Conservation (phyloP, 2,113 vertebrate species). For the Coryphaenoides rupestris region DNA sequence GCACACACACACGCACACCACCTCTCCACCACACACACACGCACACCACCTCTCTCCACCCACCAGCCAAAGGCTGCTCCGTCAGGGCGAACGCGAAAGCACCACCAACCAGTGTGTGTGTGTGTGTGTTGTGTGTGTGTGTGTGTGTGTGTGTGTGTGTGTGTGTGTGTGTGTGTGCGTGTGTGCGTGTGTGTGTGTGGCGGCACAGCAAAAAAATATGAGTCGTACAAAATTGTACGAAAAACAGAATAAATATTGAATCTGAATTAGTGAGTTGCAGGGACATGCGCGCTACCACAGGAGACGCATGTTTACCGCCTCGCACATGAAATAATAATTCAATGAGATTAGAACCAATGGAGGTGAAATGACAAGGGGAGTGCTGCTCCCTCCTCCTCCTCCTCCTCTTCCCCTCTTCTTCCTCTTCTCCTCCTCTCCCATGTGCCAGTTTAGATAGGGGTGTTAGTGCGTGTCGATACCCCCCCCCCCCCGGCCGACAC, state of each 20-base stretch:
- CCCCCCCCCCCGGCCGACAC: background rate
- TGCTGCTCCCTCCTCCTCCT: slow-evolving; percentile 9
- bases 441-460: slow-evolving; percentile 43
- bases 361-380: slow-evolving; percentile 61
- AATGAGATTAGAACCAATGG: slow-evolving; percentile 65
- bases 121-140: too few relatives aligned
- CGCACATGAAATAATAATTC: slow-evolving; percentile 64
- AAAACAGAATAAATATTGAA: too few relatives aligned
- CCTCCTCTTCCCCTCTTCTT: background rate
- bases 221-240: too few relatives aligned
- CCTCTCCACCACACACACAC: slow-evolving; percentile 38
- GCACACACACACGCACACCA: slow-evolving; percentile 33
- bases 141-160: too few relatives aligned
- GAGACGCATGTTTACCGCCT: slow-evolving; percentile 33
- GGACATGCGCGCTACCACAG: background rate
- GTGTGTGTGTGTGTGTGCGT: too few relatives aligned
- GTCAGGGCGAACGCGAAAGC: slow-evolving; percentile 3
- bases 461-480: slow-evolving; percentile 51
- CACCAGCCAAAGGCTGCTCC: slow-evolving; percentile 5
- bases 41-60: too few relatives aligned
- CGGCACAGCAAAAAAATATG: too few relatives aligned
- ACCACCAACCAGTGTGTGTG: too few relatives aligned
- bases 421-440: slow-evolving; percentile 7
- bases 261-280: background rate
- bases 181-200: too few relatives aligned